Evolutionary conservation across 2,113 vertebrate species (phyloP).

Genomic region (Atrichornis clamosus): DNA sequence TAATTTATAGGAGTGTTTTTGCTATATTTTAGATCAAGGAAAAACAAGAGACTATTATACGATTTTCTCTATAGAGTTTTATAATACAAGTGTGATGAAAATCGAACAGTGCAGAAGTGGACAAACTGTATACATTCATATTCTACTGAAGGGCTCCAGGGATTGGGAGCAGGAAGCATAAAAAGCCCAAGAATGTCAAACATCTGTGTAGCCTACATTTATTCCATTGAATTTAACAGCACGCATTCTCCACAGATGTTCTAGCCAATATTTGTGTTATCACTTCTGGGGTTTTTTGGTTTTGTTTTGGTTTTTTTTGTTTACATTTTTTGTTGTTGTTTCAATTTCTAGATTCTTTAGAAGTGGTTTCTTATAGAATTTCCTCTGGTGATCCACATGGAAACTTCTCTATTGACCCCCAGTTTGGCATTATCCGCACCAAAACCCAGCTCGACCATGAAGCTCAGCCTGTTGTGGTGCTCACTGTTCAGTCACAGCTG

Average conservation of each 20-base stretch:
- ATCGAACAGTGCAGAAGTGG: background rate
- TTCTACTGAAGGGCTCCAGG: background rate
- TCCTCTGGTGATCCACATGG: conserved; percentile 83
- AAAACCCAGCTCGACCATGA: conserved; percentile 82
- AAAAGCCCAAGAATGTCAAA: background rate
- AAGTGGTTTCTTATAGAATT: conserved; percentile 81
- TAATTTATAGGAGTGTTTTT: background rate
- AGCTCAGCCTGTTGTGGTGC: conserved; percentile 71
- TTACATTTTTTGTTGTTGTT: background rate
- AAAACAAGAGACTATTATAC: background rate
- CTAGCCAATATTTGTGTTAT: background rate
- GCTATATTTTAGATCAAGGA: background rate
- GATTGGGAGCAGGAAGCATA: background rate
- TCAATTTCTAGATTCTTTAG: conserved; percentile 73
- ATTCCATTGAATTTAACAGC: background rate
- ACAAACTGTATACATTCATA: background rate
- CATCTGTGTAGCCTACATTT: background rate
- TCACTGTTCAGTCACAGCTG: conserved; percentile 81
- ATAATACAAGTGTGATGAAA: background rate
- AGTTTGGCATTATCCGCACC: conserved; percentile 81
- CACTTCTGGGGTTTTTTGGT: background rate
- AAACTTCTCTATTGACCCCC: conserved; percentile 79
- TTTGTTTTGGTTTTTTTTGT: background rate
- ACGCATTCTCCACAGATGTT: background rate
- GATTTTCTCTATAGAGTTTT: background rate